Evolutionary conservation across 2,888 invertebrate species (phyloP), one percentile per base, ranked within the genome.

Genomic region (Opisthograptis luteolata): DNA sequence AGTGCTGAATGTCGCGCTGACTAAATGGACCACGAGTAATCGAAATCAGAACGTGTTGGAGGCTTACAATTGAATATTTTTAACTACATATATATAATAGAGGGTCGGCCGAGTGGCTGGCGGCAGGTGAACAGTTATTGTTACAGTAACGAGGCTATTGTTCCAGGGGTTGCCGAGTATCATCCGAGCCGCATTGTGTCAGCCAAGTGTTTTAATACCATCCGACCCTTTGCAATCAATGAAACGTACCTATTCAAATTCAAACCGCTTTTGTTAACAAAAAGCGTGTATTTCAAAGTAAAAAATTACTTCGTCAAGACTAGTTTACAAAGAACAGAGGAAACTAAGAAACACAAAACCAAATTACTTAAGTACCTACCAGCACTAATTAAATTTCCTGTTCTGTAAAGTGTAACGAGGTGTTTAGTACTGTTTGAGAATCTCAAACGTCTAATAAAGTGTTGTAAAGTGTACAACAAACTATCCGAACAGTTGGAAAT

Each of bases 111-210:
- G 50, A 54, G 35, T 52, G 45, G 68, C 65, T 58, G 60, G 66
- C 70, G 59, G 66, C 71, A 62, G 70, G 68, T 67, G 74, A 76
- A 65, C 72, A 74, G 77, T 80, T 83, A 84, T 86, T 84, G 84
- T 86, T 79, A 68, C 70, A 74, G 68, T 75, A 87, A 87, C 82
- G 82, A 86, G 72, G 60, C 80, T 67, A 82, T 87, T 87, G 85
- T 87, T 81, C 75, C 47, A 73, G 62, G 61, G 71, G 72, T 66
- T 62, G 68, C 58, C 62, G 70, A 77, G 80, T 81, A 82, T 78
- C 83, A 81, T 79, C 73, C 67, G 67, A 76, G 65, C 72, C 66
- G 70, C 77, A 86, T 84, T 86, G 86, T 87, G 72, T 58, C 69
- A 56, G 60, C 65, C 69, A 73, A 76, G 68, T 81, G 79, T 81